Evolutionary conservation across 2,113 vertebrate genomes (phyloP), one percentile per base, ranked within the genome.

Genomic region (Bagarius yarrelli): DNA sequence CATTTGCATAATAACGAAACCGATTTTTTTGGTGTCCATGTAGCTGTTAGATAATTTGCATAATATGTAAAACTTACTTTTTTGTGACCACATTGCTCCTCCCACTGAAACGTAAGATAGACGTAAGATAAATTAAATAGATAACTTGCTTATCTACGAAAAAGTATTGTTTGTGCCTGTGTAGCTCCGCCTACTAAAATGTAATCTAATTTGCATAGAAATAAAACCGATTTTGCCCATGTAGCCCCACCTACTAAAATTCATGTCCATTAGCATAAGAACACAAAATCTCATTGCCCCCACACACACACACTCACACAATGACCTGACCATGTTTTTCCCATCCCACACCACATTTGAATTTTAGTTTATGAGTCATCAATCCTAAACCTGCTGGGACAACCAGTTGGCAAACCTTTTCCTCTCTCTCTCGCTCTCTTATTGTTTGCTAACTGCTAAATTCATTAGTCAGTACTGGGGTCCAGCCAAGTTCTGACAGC

Each of bases 401-500:
- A 9, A 34, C 40, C 25, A 63, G 69, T 36, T 19, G 53, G 57
- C 59, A 52, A 50, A 70, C 30, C 21, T 15, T 8, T 72, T 61
- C 74, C 40, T 63, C 60, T 60, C 47, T 53, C 30, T 47, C 79
- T 56, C 21, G 47, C n/a, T 19, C 23, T 47, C 44, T 78, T 16
- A 21, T 40, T 75, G n/a, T 32, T 36, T 56, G 25, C 8, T 79
- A 77, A 81, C 61, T 72, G 53, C 61, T 78, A 74, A 79, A 81
- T 86, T 80, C 60, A 81, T 81, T 81, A 81, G 80, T 36, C 47
- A 53, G 32, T 25, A 18, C 59, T 11, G 36, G 63, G 50, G 59
- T 59, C 59, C 11, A 40, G 47, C 23, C 32, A 15, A 56, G 59
- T 27, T 12, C 11, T 25, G 60, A 19, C 18, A 21, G 59, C 80